Conservation (phyloP, 2,797 vertebrate genomes). For the Avahi laniger region DNA sequence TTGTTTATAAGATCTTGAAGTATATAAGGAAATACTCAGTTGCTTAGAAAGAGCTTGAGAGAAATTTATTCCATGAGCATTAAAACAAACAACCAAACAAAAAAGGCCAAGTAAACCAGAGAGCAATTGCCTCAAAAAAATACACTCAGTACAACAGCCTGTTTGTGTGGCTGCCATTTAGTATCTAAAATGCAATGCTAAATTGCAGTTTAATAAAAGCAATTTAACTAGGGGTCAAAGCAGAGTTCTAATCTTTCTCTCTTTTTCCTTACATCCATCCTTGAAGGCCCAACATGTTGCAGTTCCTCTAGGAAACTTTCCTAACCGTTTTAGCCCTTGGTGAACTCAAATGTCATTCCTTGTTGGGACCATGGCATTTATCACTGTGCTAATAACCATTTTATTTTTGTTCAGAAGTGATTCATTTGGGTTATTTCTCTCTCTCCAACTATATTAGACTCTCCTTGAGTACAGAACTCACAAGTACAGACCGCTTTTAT, state of each 20-base stretch:
- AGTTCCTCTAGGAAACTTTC: not conserved
- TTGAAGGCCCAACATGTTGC: not conserved
- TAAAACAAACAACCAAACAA: not conserved
- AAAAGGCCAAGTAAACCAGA: not conserved
- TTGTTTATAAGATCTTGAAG: not conserved
- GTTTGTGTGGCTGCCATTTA: not conserved
- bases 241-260: not conserved
- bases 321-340: not conserved
- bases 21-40: not conserved
- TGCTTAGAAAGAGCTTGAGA: not conserved
- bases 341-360: not conserved
- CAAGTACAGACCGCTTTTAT: not conserved
- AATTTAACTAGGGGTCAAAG: not conserved
- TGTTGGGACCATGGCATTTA: not conserved
- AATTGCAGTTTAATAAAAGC: constrained; percentile 1
- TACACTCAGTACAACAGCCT: not conserved
- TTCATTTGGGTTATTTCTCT: constrained; percentile 10
- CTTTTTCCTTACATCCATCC: not conserved
- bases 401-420: constrained; percentile 37
- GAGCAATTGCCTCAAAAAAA: not conserved
- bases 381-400: not conserved
- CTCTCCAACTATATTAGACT: not conserved
- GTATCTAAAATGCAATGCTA: not conserved
- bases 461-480: not conserved
- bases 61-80: not conserved